phyloP scores from a whole-genome alignment of 30 jellyfish, hydroid and myxozoan genomes.

The Morbakka virulenta region DNA sequence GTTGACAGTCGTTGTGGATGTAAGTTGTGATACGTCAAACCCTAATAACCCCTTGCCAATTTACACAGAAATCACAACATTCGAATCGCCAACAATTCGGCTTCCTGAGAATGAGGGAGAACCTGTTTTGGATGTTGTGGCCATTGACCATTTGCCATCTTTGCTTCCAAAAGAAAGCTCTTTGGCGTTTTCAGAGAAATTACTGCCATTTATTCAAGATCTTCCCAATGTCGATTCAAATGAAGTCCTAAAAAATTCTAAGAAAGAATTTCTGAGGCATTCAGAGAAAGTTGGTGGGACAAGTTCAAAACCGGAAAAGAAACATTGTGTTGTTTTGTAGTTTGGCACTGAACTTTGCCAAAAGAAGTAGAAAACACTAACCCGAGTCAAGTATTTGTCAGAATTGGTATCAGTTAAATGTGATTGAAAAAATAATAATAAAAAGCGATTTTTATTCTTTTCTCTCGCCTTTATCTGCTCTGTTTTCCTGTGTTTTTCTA shows the following conservation, averaged over 20 bases:
- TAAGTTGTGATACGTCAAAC: slow-evolving; percentile 67
- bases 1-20: slow-evolving; percentile 64
- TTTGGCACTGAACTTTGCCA: too few species aligned
- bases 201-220: slow-evolving; percentile 29
- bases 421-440: too few species aligned
- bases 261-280: too few species aligned
- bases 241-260: slow-evolving; percentile 35
- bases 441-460: too few species aligned
- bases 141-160: slow-evolving; percentile 72
- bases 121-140: slow-evolving; percentile 32
- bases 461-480: too few species aligned
- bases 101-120: slow-evolving; percentile 16
- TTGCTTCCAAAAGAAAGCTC: slow-evolving; percentile 63
- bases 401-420: too few species aligned
- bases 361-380: too few species aligned
- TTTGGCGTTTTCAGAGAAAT: slow-evolving; percentile 34
- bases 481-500: too few species aligned
- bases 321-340: too few species aligned
- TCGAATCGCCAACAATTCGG: slow-evolving; percentile 39
- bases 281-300: too few species aligned
- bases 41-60: slow-evolving; percentile 69
- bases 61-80: slow-evolving; percentile 38
- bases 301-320: too few species aligned
- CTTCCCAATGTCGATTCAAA: slow-evolving; percentile 31
- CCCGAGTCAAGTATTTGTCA: too few species aligned